Percentiles rank a stretch among this genome's conserved stretches.
Evolutionary conservation across 2,113 vertebrate species (phyloP).

Genomic region (Eudorcas thomsonii): DNA sequence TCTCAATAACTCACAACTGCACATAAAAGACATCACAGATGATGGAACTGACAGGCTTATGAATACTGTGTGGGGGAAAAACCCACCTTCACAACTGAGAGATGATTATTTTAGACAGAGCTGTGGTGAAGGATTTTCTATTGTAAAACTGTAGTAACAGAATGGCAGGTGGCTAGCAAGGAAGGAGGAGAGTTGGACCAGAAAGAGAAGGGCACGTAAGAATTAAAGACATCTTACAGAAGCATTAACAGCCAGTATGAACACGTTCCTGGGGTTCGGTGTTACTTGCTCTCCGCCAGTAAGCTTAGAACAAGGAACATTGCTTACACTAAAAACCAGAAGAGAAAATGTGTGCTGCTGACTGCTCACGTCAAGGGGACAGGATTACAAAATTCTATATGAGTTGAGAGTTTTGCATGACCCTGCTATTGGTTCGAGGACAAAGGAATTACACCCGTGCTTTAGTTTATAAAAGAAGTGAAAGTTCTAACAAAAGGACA

Average conservation of each 20-base stretch:
- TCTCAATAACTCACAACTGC: neutral
- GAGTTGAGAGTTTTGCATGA: neutral
- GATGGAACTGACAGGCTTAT: rapidly evolving
- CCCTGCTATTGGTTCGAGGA: neutral
- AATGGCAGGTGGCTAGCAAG: neutral
- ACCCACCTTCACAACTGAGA: neutral
- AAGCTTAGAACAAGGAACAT: neutral
- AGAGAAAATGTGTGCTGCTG: neutral
- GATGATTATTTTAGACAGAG: neutral
- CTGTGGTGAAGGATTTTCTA: neutral
- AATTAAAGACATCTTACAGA: neutral
- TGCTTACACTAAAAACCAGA: neutral
- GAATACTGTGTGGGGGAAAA: neutral
- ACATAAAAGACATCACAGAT: neutral
- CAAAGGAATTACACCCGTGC: neutral
- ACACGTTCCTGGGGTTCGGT: neutral
- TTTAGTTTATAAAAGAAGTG: neutral
- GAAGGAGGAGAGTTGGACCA: neutral
- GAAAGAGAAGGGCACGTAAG: neutral
- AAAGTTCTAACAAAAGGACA: neutral
- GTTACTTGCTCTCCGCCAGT: neutral
- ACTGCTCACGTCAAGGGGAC: neutral
- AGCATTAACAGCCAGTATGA: neutral
- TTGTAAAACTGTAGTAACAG: neutral
- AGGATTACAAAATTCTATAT: no score